Base-by-base conservation (phyloP, 2,797 vertebrate species). In the Falco naumanni region DNA sequence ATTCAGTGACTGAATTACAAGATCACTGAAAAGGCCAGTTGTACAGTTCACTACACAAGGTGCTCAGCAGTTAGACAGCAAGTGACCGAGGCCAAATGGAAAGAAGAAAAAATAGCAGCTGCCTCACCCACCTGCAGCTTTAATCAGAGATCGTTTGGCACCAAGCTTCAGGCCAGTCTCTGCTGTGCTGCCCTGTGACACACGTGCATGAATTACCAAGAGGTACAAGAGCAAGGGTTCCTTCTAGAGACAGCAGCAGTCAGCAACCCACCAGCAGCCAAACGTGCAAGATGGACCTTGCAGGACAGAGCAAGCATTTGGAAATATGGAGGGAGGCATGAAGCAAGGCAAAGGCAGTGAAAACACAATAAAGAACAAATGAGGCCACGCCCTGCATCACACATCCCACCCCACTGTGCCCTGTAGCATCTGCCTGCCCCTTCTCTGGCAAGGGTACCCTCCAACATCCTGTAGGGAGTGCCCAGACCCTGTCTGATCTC, bases 1-100 rank as follows among this genome's bases (percentile, higher is more conserved):
- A 95, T 69, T 82, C 77, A 34, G 61, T 41, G 59, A 65, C 41
- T 70, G 74, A 87, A 86, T 81, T 87, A 83, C 61, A 85, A 47
- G 51, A 72, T 81, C 39, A 26, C 41, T 53, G 61, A 82, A 89
- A 74, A 91, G 63, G 45, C 25, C 69, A 74, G 14, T 13, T 79
- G 26, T 13, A 54, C 4, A 34, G 68, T 78, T 94, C 33, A 4
- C 37, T 21, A 65, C 66, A 66, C 39, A 66, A 24, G 33, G 50
- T 33, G 29, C 22, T 90, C 85, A 69, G 50, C 84, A 84, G 96
- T 95, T 84, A 94, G 54, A 84, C 3, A 75, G 41, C 65, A 85
- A 89, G 18, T 48, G 37, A 71, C 29, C 60, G 53, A 91, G 47
- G 39, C 64, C 39, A 85, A 84, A 92, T 4, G 48, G 69, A 90